Conservation (phyloP, 2,888 invertebrate genomes). For the Anthoptus insignis region DNA sequence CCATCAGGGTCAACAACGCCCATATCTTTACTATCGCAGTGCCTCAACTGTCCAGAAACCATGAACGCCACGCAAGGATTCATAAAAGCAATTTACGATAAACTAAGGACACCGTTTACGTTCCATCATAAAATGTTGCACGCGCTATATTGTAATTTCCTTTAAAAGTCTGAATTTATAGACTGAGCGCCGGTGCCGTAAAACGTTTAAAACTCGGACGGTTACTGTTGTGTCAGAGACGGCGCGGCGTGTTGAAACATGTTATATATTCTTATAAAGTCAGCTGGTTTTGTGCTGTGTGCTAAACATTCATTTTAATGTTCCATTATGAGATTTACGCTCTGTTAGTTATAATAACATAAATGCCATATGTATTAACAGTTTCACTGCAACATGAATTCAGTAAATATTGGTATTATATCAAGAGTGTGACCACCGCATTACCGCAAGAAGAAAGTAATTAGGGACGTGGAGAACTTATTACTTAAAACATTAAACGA, state of each 20-base stretch:
- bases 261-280: neutral
- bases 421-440: too few species aligned
- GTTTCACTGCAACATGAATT: too few species aligned
- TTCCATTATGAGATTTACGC: too few species aligned
- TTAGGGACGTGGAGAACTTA: too few species aligned
- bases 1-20: neutral
- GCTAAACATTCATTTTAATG: too few species aligned
- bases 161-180: slow-evolving; percentile 9
- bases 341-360: neutral
- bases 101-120: slow-evolving; percentile 9
- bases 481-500: too few species aligned
- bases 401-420: too few species aligned
- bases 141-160: slow-evolving; percentile 10
- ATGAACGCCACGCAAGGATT: slow-evolving; percentile 8
- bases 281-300: neutral
- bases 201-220: slow-evolving; percentile 8
- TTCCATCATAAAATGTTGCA: neutral
- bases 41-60: neutral
- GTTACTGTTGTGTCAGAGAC: neutral
- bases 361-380: too few species aligned
- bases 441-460: too few species aligned
- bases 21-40: neutral
- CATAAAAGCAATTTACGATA: slow-evolving; percentile 11
- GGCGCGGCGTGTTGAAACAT: neutral
- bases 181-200: neutral